Conservation (phyloP, 2,888 invertebrate genomes). For the Acleris cristana region DNA sequence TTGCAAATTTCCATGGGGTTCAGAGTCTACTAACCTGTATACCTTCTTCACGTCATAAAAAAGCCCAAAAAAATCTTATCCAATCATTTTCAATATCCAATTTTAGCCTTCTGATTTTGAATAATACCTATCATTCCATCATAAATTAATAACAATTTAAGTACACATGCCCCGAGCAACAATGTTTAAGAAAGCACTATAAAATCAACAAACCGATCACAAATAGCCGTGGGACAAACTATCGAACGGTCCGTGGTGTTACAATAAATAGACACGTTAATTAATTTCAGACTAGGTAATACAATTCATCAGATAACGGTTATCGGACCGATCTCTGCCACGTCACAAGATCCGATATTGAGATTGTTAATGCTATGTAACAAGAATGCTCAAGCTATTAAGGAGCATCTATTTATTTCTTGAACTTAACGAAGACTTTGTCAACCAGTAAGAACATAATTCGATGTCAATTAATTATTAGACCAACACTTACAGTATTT, state of each 20-base stretch:
- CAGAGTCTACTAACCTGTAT: no score
- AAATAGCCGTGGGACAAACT: conserved; percentile 34
- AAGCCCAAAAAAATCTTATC: neutral
- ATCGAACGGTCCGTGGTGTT: conserved; percentile 47
- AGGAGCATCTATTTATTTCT: conserved; percentile 35
- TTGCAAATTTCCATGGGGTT: no score
- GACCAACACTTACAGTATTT: no score
- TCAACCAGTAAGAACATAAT: no score
- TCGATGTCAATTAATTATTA: no score
- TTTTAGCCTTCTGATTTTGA: no score
- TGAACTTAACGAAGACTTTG: no score
- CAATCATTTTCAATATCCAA: neutral
- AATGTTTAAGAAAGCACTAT: neutral
- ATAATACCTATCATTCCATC: neutral
- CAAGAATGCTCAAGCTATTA: conserved; percentile 59
- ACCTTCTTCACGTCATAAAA: no score
- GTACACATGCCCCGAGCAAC: neutral
- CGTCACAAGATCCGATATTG: conserved; percentile 59
- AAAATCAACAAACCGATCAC: conserved; percentile 19
- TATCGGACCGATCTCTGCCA: conserved; percentile 28
- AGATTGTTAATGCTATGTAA: conserved; percentile 67
- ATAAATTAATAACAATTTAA: neutral
- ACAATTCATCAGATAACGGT: conserved; percentile 43
- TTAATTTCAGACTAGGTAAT: conserved; percentile 66
- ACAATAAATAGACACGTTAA: conserved; percentile 63